Evolutionary conservation across 2,888 invertebrate species (phyloP).

Genomic region (Acanthosepion lycidas): DNA sequence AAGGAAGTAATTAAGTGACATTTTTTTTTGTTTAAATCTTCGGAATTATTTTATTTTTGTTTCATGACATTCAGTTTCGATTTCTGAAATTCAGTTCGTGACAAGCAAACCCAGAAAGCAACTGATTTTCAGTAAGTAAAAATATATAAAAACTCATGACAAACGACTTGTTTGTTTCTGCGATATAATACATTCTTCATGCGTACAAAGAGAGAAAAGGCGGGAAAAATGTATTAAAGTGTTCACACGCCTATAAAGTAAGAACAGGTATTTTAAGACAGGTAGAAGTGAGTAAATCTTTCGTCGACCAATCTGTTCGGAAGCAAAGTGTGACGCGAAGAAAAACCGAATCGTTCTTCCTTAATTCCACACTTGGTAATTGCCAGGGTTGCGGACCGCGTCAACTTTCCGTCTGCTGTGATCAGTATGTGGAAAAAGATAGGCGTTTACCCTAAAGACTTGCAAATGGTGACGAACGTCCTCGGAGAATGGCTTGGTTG

Average conservation of each 20-base stretch:
- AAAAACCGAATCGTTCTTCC: neutral
- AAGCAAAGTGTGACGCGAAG: neutral
- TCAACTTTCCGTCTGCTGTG: neutral
- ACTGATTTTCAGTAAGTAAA: neutral
- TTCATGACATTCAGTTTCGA: neutral
- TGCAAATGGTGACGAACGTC: constrained; percentile 6
- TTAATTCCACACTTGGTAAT: neutral
- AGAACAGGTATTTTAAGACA: neutral
- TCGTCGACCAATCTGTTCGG: neutral
- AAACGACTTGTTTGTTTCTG: neutral
- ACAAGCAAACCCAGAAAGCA: neutral
- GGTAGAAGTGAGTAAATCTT: neutral
- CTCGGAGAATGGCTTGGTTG: neutral
- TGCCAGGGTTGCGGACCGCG: neutral
- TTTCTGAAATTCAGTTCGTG: neutral
- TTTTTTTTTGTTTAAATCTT: too few relatives aligned
- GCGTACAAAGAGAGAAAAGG: neutral
- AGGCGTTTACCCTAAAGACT: neutral
- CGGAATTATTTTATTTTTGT: neutral
- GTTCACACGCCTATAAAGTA: neutral
- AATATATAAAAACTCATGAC: neutral
- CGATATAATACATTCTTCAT: neutral
- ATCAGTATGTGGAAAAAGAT: neutral
- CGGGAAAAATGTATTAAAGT: neutral
- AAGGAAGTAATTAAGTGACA: too few relatives aligned